Percentiles rank a stretch among this genome's conserved stretches.
Conservation (phyloP, 2,888 invertebrate genomes). For the Hydraecia micacea region DNA sequence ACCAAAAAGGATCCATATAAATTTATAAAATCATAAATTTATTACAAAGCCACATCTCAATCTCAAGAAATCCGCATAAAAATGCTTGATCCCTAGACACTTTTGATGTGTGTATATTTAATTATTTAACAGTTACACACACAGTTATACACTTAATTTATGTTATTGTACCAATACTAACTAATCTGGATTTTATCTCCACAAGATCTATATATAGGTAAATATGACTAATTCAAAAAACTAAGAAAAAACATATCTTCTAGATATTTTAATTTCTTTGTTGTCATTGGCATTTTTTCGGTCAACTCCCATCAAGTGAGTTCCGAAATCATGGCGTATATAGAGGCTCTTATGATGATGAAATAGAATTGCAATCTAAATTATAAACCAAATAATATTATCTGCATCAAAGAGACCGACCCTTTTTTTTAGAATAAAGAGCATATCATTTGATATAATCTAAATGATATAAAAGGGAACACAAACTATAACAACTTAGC, state of each 20-base stretch:
- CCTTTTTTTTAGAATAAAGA: conserved; percentile 37
- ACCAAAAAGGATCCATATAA: no score
- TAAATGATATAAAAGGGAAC: conserved; percentile 43
- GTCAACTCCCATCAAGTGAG: background rate
- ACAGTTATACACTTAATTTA: background rate
- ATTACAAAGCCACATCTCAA: no score
- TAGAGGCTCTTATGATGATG: conserved; percentile 21
- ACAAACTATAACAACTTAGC: conserved; percentile 32
- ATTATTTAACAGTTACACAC: background rate
- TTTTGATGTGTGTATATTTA: no score
- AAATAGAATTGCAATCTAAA: conserved; percentile 38
- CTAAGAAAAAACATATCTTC: fast-evolving
- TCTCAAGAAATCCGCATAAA: no score
- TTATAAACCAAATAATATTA: conserved; percentile 51
- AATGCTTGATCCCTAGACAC: no score
- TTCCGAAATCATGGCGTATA: conserved; percentile 10
- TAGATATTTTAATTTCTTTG: background rate
- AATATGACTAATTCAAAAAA: background rate
- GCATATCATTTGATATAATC: conserved; percentile 62
- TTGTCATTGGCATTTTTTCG: background rate
- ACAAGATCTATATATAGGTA: no score
- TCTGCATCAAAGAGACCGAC: conserved; percentile 63
- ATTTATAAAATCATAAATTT: no score
- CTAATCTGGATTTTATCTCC: background rate
- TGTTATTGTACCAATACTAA: background rate